Conservation (phyloP, 2,113 vertebrate species). For the Halcyon malimbica region DNA sequence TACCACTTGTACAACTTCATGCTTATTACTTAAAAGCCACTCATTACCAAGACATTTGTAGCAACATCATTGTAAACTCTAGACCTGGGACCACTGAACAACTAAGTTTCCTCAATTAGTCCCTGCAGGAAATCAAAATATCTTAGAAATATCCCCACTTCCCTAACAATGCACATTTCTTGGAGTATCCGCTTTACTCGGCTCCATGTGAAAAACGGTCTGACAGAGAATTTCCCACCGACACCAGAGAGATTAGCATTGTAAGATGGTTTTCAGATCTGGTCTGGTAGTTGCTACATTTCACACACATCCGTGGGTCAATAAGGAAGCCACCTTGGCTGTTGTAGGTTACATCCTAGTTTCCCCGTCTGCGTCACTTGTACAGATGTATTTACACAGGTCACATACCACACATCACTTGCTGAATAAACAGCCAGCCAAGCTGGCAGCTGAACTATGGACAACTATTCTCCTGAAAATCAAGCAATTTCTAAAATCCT, state of each 20-base stretch:
- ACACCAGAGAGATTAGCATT: constrained; percentile 10
- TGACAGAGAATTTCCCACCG: constrained; percentile 52
- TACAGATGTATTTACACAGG: constrained; percentile 49
- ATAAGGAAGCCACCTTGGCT: constrained; percentile 60
- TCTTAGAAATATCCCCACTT: not conserved
- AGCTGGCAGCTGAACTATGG: constrained; percentile 12
- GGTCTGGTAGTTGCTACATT: constrained; percentile 57
- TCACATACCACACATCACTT: constrained; percentile 45
- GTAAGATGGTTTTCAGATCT: constrained; percentile 33
- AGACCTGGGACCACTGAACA: not conserved
- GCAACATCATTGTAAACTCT: not conserved
- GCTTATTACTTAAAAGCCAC: constrained; percentile 7
- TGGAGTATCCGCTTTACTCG: constrained; percentile 3
- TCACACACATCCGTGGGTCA: constrained; percentile 59
- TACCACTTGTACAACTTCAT: not conserved
- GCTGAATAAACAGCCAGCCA: not conserved
- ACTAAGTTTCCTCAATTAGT: not conserved
- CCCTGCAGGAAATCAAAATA: constrained; percentile 34
- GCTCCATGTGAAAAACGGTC: constrained; percentile 28
- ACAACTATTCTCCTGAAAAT: not conserved
- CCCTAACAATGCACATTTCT: not conserved
- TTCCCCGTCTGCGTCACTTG: constrained; percentile 40
- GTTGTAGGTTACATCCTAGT: constrained; percentile 52
- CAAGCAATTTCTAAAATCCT: not conserved
- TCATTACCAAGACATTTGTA: not conserved